Evolutionary conservation across 30 jellyfish, hydroid and myxozoan genomes (phyloP).

Genomic region (Aurelia coerulea): DNA sequence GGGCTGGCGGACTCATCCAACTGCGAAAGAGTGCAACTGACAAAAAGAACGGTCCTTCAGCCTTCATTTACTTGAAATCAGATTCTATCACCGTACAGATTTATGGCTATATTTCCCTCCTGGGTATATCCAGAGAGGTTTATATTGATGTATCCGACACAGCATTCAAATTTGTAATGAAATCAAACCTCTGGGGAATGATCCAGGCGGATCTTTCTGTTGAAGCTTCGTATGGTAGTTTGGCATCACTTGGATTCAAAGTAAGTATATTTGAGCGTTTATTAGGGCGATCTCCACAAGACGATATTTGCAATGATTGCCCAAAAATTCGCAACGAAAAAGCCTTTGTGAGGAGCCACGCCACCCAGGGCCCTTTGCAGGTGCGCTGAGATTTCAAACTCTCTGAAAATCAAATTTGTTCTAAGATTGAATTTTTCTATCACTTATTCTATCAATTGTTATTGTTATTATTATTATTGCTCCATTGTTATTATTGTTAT

Average conservation of each 20-base stretch:
- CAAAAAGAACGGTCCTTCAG: constrained; percentile 63
- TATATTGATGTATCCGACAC: constrained; percentile 71
- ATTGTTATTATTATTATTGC: too few relatives aligned
- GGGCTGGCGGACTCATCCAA: constrained; percentile 62
- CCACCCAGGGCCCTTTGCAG: too few relatives aligned
- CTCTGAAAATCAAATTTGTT: too few relatives aligned
- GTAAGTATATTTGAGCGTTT: constrained; percentile 36
- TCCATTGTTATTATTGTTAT: too few relatives aligned
- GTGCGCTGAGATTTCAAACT: too few relatives aligned
- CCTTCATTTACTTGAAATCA: constrained; percentile 21
- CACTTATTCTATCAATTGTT: too few relatives aligned
- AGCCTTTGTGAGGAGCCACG: too few relatives aligned
- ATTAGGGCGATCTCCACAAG: too few relatives aligned
- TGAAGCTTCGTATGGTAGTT: constrained; percentile 73
- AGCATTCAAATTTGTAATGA: constrained; percentile 49
- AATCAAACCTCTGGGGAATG: constrained; percentile 52
- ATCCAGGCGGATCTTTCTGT: constrained; percentile 31
- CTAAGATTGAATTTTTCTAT: too few relatives aligned
- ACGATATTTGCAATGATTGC: too few relatives aligned
- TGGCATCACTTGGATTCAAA: constrained; percentile 34
- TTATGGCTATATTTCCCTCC: constrained; percentile 68
- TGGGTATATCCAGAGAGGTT: constrained; percentile 49
- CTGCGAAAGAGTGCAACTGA: constrained; percentile 43
- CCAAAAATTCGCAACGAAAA: too few relatives aligned
- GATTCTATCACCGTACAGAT: constrained; percentile 55